Evolutionary conservation across 1,140 invertebrate species (phyloP).

Genomic region (Hyposmocoma kahamanoa): DNA sequence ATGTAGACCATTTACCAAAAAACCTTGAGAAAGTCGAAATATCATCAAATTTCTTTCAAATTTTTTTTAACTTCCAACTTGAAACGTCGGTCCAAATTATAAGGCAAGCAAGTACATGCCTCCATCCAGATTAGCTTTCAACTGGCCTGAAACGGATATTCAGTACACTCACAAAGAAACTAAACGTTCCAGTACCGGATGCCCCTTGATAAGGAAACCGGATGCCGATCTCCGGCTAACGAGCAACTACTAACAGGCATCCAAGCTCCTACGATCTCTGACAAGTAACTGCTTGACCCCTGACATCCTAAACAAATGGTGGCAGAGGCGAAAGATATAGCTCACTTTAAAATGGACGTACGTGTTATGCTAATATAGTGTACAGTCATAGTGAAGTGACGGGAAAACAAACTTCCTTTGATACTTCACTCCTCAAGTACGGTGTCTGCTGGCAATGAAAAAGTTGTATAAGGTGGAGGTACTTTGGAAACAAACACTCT

Average conservation of each 20-base stretch:
- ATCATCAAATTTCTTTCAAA: too few relatives aligned
- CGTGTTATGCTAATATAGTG: conserved; percentile 27
- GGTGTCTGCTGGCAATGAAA: conserved; percentile 13
- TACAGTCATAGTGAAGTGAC: conserved; percentile 25
- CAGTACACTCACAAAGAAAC: conserved; percentile 46
- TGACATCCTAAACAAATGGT: not conserved
- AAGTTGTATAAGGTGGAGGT: conserved; percentile 18
- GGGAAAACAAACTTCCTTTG: conserved; percentile 30
- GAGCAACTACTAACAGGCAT: conserved; percentile 34
- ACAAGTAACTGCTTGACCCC: conserved; percentile 17
- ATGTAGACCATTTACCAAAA: too few relatives aligned
- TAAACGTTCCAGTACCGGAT: conserved; percentile 35
- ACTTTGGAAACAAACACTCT: too few relatives aligned
- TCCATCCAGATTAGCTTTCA: conserved; percentile 3
- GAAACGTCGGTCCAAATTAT: too few relatives aligned
- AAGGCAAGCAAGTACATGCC: too few relatives aligned
- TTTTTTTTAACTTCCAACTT: too few relatives aligned
- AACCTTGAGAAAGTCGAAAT: too few relatives aligned
- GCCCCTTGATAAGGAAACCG: conserved; percentile 48
- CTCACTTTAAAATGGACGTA: conserved; percentile 8
- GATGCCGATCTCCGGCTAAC: conserved; percentile 43
- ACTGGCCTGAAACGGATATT: conserved; percentile 18
- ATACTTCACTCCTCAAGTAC: conserved; percentile 23
- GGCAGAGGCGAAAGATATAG: conserved; percentile 8
- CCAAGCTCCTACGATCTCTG: too few relatives aligned